Conservation (phyloP, 2,113 vertebrate genomes). For the Chaetodon auriga region DNA sequence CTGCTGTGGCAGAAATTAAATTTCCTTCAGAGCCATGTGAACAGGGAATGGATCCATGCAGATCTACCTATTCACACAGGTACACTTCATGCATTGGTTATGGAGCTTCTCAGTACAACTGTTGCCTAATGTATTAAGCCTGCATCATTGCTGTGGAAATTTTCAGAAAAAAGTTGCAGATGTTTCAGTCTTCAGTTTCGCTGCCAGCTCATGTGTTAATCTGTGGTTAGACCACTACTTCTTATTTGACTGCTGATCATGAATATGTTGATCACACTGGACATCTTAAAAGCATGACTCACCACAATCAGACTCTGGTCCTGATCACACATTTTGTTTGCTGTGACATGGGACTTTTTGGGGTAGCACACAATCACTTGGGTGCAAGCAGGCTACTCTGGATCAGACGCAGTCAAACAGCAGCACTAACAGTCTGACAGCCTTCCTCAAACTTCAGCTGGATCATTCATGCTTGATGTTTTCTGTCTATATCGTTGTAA, state of each 20-base stretch:
- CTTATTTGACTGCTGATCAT: neutral
- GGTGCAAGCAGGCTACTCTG: neutral
- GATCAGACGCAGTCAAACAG: neutral
- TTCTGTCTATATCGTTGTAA: neutral
- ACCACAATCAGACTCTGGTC: neutral
- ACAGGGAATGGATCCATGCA: neutral
- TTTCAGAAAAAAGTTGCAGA: neutral
- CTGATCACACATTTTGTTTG: neutral
- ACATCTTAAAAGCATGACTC: neutral
- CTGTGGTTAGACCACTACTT: neutral
- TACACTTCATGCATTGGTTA: no score
- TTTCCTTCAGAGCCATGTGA: neutral
- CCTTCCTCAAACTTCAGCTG: neutral
- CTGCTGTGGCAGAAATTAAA: neutral
- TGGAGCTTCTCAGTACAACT: neutral
- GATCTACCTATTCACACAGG: no score
- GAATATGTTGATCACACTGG: neutral
- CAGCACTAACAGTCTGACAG: neutral
- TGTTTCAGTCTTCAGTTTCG: neutral
- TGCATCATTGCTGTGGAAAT: neutral
- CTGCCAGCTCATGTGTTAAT: rapidly evolving
- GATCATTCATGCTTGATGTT: no score
- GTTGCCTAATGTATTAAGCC: no score
- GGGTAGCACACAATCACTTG: neutral
- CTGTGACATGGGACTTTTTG: neutral